phyloP scores from a whole-genome alignment of 2,888 invertebrate species.

The Sialis fuliginosa region DNA sequence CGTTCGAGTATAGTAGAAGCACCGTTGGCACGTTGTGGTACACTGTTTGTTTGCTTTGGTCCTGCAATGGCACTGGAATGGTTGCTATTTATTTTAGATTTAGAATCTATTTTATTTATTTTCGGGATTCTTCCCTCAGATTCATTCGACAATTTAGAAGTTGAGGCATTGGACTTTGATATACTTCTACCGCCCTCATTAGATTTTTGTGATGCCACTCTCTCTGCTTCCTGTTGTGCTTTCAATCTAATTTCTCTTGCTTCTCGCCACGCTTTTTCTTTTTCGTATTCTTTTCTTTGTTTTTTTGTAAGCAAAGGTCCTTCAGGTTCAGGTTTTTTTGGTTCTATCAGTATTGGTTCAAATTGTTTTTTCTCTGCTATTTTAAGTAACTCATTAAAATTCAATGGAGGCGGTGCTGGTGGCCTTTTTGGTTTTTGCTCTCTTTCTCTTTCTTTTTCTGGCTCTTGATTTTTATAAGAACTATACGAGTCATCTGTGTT shows the following conservation, averaged over 20 bases:
- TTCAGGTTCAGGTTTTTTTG: conserved; percentile 31
- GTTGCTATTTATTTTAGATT: conserved; percentile 13
- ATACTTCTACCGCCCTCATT: conserved; percentile 1
- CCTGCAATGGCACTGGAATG: conserved; percentile 7
- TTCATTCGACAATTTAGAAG: conserved; percentile 10
- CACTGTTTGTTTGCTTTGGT: background rate
- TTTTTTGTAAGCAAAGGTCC: conserved; percentile 65
- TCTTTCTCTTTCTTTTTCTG: conserved; percentile 25
- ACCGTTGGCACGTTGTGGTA: too few species aligned
- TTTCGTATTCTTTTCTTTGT: conserved; percentile 56
- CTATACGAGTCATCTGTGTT: conserved; percentile 11
- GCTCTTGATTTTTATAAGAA: conserved; percentile 14
- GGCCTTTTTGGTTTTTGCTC: conserved; percentile 34
- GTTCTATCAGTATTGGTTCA: conserved; percentile 50
- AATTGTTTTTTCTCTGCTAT: conserved; percentile 69
- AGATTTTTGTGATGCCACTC: background rate
- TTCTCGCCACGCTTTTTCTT: conserved; percentile 47
- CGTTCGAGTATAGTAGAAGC: conserved; percentile 1
- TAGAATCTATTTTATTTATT: conserved; percentile 1
- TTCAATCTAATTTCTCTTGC: conserved; percentile 24
- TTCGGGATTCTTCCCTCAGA: conserved; percentile 10
- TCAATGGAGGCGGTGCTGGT: conserved; percentile 51
- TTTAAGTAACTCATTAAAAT: conserved; percentile 61
- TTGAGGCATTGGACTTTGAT: conserved; percentile 1
- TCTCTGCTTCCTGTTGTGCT: conserved; percentile 9